A percentile compares a stretch with the other conserved stretches of the same genome.
phyloP scores from a whole-genome alignment of 2,797 vertebrate genomes.

The Ataeniobius toweri region DNA sequence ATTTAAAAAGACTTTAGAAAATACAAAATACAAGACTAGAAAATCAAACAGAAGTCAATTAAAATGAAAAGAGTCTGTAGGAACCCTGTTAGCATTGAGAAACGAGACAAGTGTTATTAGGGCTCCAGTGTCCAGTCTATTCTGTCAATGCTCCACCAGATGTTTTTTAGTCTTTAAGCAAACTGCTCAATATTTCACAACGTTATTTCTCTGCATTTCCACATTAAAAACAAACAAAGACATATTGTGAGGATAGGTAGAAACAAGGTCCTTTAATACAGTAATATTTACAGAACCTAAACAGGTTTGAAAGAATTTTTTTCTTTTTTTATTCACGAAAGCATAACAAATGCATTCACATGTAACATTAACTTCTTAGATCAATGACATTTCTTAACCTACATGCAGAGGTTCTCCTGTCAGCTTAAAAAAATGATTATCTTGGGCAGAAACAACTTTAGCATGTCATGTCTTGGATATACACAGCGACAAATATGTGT shows the following conservation, averaged over 20 bases:
- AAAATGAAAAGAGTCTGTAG: background rate
- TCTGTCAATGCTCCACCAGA: background rate
- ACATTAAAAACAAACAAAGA: background rate
- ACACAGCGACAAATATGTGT: constrained; percentile 44
- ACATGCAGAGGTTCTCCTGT: constrained; percentile 61
- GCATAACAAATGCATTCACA: constrained; percentile 59
- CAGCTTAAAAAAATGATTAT: constrained; percentile 51
- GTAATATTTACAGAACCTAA: constrained; percentile 61
- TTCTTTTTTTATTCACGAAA: constrained; percentile 45
- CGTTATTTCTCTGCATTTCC: fast-evolving
- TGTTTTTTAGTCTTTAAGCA: background rate
- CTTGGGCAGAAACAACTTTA: constrained; percentile 29
- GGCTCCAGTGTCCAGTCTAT: background rate
- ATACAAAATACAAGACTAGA: background rate
- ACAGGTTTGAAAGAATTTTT: constrained; percentile 28
- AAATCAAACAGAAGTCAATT: background rate
- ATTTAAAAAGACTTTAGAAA: background rate
- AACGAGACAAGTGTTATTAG: background rate
- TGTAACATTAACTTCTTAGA: constrained; percentile 42
- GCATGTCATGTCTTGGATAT: constrained; percentile 28
- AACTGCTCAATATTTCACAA: background rate
- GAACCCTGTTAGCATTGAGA: background rate
- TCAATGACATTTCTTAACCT: constrained; percentile 39
- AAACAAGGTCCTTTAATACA: constrained; percentile 75
- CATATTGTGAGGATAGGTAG: constrained; percentile 26